A percentile compares a stretch with the other conserved stretches of the same genome.
Evolutionary conservation across 2,113 vertebrate species (phyloP).

Genomic region (Muntiacus muntjak): DNA sequence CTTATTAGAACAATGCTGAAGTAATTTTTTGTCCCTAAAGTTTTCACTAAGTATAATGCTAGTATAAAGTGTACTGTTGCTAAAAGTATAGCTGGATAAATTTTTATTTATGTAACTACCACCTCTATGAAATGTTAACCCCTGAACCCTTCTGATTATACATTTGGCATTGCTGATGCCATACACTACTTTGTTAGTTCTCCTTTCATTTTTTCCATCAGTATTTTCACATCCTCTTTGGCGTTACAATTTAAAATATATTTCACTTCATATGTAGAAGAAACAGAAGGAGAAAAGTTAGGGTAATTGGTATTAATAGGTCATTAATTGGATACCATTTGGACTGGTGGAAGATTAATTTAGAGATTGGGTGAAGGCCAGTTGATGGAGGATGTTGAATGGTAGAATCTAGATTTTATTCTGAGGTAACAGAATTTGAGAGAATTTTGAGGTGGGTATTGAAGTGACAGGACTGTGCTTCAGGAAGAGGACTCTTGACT

Average conservation of each 20-base stretch:
- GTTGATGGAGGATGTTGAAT: neutral
- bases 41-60: neutral
- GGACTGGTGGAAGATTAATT: neutral
- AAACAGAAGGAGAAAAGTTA: neutral
- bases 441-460: neutral
- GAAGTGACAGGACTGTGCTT: neutral
- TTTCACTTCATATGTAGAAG: neutral
- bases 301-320: neutral
- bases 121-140: neutral
- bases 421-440: neutral
- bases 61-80: neutral
- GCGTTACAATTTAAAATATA: neutral
- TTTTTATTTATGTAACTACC: neutral
- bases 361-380: neutral
- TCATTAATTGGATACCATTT: neutral
- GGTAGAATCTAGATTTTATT: constrained; percentile 1
- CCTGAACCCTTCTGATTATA: neutral
- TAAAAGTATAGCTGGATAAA: neutral
- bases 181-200: neutral
- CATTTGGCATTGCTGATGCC: neutral
- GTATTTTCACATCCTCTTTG: neutral
- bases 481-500: neutral
- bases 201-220: neutral
- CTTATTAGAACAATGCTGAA: neutral
- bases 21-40: constrained; percentile 6